These are phyloP conservation scores for Drosophila dunni DNA, from an alignment of 1,140 invertebrate species.

Conservation along the genomic window DNA sequence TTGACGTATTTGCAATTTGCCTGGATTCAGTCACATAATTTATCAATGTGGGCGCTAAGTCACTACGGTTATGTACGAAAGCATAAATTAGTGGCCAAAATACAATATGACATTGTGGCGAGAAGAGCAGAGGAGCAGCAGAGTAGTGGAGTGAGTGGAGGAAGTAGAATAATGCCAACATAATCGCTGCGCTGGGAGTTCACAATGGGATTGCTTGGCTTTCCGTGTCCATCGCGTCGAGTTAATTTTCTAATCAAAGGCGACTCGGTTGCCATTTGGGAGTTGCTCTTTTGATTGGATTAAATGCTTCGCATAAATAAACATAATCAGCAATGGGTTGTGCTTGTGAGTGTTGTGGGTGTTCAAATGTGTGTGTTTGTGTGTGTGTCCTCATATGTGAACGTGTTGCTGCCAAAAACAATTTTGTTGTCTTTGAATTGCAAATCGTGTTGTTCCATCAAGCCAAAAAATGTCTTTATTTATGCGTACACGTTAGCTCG, in stretches of 20 bases:
- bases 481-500: constrained; percentile 70
- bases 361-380: neutral
- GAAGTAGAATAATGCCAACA: constrained; percentile 52
- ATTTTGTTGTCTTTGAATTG: constrained; percentile 78
- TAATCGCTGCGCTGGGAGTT: constrained; percentile 61
- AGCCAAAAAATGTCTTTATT: constrained; percentile 70
- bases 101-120: constrained; percentile 52
- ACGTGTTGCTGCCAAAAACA: constrained; percentile 50
- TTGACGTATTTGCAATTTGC: constrained; percentile 41
- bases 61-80: constrained; percentile 44
- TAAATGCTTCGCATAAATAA: constrained; percentile 78
- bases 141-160: constrained; percentile 14
- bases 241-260: constrained; percentile 71
- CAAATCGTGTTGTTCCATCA: constrained; percentile 66
- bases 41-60: constrained; percentile 59
- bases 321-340: constrained; percentile 68
- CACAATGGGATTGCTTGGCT: constrained; percentile 1
- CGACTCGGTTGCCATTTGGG: constrained; percentile 38
- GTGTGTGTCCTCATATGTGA: constrained; percentile 15
- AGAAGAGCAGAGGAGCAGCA: neutral
- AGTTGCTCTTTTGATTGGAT: constrained; percentile 69
- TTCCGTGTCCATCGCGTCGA: constrained; percentile 38
- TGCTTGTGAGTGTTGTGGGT: constrained; percentile 40
- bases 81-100: constrained; percentile 67
- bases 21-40: constrained; percentile 45